Base-by-base conservation (phyloP, 2,113 vertebrate genomes). In the Neodontobutis hainanensis region DNA sequence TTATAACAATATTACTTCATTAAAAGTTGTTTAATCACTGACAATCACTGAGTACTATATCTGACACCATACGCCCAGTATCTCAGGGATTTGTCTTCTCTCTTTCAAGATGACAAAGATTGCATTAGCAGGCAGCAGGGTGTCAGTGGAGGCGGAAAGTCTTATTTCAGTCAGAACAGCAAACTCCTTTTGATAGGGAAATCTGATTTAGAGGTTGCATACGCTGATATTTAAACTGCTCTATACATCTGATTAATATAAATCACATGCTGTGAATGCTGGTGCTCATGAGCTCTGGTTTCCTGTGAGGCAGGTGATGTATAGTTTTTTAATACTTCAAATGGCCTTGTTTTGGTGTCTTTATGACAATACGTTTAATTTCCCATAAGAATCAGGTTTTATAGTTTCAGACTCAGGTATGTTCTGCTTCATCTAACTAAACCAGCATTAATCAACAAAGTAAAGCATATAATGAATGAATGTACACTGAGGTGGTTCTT, bases 181-280 rank as follows among this genome's bases (percentile, higher is more conserved):
- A 79, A 79, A 74, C 68, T 83, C 64, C 70, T 82, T 78, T 77
- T 87, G 78, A 75, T 77, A 83, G 70, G 63, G 80, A 87, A 85
- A 85, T 81, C 78, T 75, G 80, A 82, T 89, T 77, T 27, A 27
- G 1, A 27, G 19, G 19, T 27, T 27, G 19, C 19, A 27, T 27
- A 2, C 19, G 19, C 19, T 27, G 19, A 27, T 27, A 27, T 27
- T 27, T 27, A 27, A 2, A 27, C 19, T 27, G 1, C 19, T 27
- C 19, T 27, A 27, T 27, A 27, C 19, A 27, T 27, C 19, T 27
- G 19, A 27, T 27, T 27, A 27, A 27, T 27, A 3, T 27, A 27
- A 1, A 27, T 27, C 19, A 27, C 19, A 27, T 27, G 1, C 19
- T 27, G 19, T 27, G 19, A 27, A n/a, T n/a, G n/a, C n/a, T n/a